Conservation (phyloP, 2,888 invertebrate genomes). For the Adelognathus sp. region DNA sequence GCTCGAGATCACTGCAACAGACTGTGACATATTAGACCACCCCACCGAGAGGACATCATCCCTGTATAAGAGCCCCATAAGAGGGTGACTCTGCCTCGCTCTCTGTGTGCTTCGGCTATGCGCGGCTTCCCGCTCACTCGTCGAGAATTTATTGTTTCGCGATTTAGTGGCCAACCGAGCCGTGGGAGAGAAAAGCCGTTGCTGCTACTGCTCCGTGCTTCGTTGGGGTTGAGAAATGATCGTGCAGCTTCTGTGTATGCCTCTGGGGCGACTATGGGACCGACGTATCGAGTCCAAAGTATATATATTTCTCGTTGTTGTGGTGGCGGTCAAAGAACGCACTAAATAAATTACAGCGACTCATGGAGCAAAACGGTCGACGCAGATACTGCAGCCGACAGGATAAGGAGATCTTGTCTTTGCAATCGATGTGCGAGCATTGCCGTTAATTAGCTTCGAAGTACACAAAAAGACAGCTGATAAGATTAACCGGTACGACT, state of each 20-base stretch:
- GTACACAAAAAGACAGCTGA: not conserved
- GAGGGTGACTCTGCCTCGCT: conserved; percentile 66
- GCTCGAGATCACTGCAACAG: conserved; percentile 78
- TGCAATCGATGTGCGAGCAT: conserved; percentile 14
- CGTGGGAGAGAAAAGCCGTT: conserved; percentile 65
- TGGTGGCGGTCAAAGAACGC: conserved; percentile 43
- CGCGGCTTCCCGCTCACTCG: conserved; percentile 48
- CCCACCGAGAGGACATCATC: conserved; percentile 76
- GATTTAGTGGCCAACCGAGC: conserved; percentile 74
- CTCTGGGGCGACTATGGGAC: conserved; percentile 6
- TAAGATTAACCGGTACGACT: not conserved
- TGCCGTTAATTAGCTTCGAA: not conserved
- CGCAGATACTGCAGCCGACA: conserved; percentile 19
- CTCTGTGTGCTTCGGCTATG: conserved; percentile 39
- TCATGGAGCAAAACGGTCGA: conserved; percentile 24
- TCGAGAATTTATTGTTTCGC: conserved; percentile 79
- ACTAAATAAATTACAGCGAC: conserved; percentile 58
- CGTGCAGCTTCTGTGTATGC: conserved; percentile 21
- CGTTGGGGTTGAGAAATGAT: conserved; percentile 47
- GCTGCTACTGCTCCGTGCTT: conserved; percentile 6
- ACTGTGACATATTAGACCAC: conserved; percentile 81
- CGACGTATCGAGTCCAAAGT: not conserved
- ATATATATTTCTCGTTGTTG: conserved; percentile 48
- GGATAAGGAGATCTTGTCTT: not conserved
- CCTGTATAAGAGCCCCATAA: conserved; percentile 73